Evolutionary conservation across 2,888 invertebrate genomes (phyloP), one percentile per base, ranked within the genome.

Genomic region (Leucoma salicis): DNA sequence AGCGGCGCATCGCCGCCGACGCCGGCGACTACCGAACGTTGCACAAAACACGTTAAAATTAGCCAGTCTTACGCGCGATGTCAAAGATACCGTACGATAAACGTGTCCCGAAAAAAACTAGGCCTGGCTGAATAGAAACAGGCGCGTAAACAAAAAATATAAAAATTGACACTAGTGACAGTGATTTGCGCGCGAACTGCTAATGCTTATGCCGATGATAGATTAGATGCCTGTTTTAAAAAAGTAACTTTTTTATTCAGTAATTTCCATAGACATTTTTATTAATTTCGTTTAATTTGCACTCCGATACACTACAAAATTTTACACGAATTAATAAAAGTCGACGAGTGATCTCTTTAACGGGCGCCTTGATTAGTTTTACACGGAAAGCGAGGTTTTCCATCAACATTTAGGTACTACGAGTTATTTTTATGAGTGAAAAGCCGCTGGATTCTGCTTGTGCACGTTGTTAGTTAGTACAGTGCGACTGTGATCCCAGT

Each of bases 51-150:
- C 54, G 67, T 78, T 85, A 86, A 83, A 70, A 79, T 83, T 87
- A 87, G 85, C 82, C 87, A 89, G 88, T 88, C 68, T 70, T 77
- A 80, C 80, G 74, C 83, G 77, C 79, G 87, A 77, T 79, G 82
- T 78, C 81, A 74, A 68, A 73, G 72, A 69, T 68, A 68, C 53
- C 70, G 78, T 76, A 78, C 80, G 67, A 68, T 66, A 57, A 55
- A 53, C 63, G 57, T 60, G 66, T 56, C 46, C 45, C 43, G 39
- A n/a, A n/a, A 46, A 51, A 48, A 46, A 29, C 36, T 7, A 35
- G 35, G 31, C 42, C 31, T 49, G 44, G 34, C 46, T 39, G 50
- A 57, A 60, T 39, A 40, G 46, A 47, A 49, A 42, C 40, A 33
- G 31, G 15, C 36, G 35, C 27, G 28, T 31, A n/a, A 11, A 13